Base-by-base conservation (phyloP, 1,140 invertebrate species). In the Bombus impatiens region DNA sequence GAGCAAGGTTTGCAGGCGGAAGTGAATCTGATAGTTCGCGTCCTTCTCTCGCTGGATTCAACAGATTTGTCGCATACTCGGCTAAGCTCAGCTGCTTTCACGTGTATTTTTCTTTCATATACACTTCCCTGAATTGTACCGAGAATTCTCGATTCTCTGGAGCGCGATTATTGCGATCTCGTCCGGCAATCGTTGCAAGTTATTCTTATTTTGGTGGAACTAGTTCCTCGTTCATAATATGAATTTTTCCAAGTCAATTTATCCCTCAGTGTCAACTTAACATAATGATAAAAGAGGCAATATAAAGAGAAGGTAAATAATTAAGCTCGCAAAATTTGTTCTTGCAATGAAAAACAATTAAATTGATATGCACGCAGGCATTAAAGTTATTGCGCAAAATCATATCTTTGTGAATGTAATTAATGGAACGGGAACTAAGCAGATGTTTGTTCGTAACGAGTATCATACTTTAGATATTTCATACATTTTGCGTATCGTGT, bases 21-120 rank as follows among this genome's bases (percentile, higher is more conserved):
- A 80, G 75, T 47, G 47, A 80, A 89, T 77, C 53, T 84, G 57
- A 78, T 57, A 75, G 70, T 84, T 84, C 32, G 42, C 47, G 65
- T 86, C 59, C 84, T 75, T 35, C 53, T 71, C 78, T 76, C 32
- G 35, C 47, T 75, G 42, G 3, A 75, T 75, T 75, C 42, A n/a
- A 47, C 42, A 25, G 53, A 22, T 67, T 78, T 67, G 59, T 79
- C 32, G 40, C 37, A n/a, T 6, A 28, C 40, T 25, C 35, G 18
- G 18, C 35, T 18, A 22, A 6, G 35, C 53, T 37, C 53, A 13
- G 32, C 18, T 25, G 42, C 44, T 40, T 57, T 37, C 12, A 28
- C 8, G 47, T 37, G 25, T 37, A 57, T 57, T 76, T 57, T 57
- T 37, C 8, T 42, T 78, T 25, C 25, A 9, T 42, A 32, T 22